Conservation (phyloP, 2,888 invertebrate genomes). For the Drepanosiphum platanoidis region DNA sequence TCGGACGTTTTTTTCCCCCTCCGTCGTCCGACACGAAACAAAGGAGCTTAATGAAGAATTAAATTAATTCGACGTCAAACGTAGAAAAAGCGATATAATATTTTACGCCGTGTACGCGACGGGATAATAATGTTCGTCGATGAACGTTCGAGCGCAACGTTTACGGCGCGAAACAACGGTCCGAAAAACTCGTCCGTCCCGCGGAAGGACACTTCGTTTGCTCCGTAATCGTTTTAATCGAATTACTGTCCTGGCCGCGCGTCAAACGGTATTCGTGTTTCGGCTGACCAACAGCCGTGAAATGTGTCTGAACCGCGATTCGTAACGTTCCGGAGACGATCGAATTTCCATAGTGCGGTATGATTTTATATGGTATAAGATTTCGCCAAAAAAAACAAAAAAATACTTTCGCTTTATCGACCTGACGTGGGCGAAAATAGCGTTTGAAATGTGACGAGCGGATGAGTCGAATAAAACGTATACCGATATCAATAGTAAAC, state of each 20-base stretch:
- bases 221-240: neutral
- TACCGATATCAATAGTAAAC: too few relatives aligned
- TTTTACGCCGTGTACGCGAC: neutral
- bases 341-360: neutral
- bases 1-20: neutral
- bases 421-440: too few relatives aligned
- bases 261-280: conserved; percentile 13
- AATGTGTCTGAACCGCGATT: neutral
- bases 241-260: conserved; percentile 4
- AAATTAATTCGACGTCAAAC: conserved; percentile 9
- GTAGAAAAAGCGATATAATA: conserved; percentile 13
- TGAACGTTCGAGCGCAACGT: neutral
- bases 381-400: neutral
- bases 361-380: too few relatives aligned
- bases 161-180: neutral
- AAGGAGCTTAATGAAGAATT: conserved; percentile 21
- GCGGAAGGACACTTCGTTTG: neutral
- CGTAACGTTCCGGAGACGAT: neutral
- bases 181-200: neutral
- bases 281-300: neutral
- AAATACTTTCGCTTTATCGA: too few relatives aligned
- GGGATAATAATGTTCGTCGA: neutral
- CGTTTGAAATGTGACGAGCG: too few relatives aligned
- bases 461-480: too few relatives aligned
- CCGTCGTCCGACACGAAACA: neutral